Base-by-base conservation (phyloP, 2,888 invertebrate genomes). In the Mimumesa dahlbomi region DNA sequence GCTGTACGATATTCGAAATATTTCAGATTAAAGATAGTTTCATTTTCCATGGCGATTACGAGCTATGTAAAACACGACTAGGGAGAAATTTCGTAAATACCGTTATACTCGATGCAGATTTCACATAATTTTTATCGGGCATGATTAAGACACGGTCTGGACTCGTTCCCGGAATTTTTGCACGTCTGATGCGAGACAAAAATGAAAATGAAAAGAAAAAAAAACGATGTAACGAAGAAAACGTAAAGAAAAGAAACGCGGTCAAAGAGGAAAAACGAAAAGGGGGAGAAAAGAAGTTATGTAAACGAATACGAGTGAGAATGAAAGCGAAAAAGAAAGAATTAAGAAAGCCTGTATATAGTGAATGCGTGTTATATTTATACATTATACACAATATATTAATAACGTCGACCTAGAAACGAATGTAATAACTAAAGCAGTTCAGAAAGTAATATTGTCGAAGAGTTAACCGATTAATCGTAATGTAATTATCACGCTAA, bases 351-450 rank as follows among this genome's bases (percentile, higher is more conserved):
- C 64, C 61, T 75, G 79, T 85, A 85, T 58, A 85, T 84, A 83
- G 75, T 66, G 80, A 74, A 80, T 82, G 84, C 77, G 79, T 84
- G 81, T 38, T 65, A 67, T 76, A 79, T 79, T 75, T 76, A 78
- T 77, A 72, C 63, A 59, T 57, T 75, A 65, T 84, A 84, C 53
- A 66, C 67, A 63, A 65, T 67, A 68, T 53, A 71, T 58, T 66
- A 59, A 72, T 14, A 68, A 73, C 43, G 43, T 67, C 49, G 64
- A 63, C 43, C 61, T 67, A 69, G 68, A 50, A 53, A 45, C n/a
- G 58, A 54, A 49, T 56, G 46, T 50, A 75, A 71, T 40, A 62
- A 50, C 48, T 59, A 56, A 36, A 57, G 49, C 49, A 61, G 46
- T 61, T 56, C 58, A 63, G 64, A 66, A 73, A 73, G 72, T 61